Conservation (phyloP, 2,888 invertebrate species). For the Drosophila pegasa region DNA sequence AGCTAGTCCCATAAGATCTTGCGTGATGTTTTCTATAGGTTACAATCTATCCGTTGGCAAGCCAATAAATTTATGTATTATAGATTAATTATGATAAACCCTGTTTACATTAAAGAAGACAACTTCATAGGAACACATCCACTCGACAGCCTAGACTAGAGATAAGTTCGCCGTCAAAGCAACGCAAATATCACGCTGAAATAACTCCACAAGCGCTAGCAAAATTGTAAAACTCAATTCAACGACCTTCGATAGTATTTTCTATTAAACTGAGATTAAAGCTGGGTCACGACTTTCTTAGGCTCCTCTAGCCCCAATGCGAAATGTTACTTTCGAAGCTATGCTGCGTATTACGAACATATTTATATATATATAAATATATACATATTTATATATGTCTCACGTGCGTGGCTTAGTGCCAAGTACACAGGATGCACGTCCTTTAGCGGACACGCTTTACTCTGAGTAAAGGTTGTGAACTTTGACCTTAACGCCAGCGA, state of each 20-base stretch:
- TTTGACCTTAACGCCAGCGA: slow-evolving; percentile 60
- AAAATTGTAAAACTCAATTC: neutral
- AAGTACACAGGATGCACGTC: slow-evolving; percentile 32
- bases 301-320: slow-evolving; percentile 15
- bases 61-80: too few species aligned
- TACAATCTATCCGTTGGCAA: too few species aligned
- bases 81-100: too few species aligned
- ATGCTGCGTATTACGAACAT: slow-evolving; percentile 35
- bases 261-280: neutral
- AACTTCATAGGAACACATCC: too few species aligned
- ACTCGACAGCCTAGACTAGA: neutral
- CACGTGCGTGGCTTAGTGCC: slow-evolving; percentile 47
- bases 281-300: slow-evolving; percentile 11
- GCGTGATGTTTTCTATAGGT: too few species aligned
- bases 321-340: slow-evolving; percentile 30
- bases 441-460: slow-evolving; percentile 18
- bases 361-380: neutral
- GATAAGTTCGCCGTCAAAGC: neutral
- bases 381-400: slow-evolving; percentile 23
- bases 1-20: too few species aligned
- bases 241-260: slow-evolving; percentile 6
- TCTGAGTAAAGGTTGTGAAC: slow-evolving; percentile 52
- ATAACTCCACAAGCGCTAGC: neutral
- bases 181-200: neutral
- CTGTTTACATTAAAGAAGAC: too few species aligned